Conservation (phyloP, 1,140 invertebrate genomes). For the Neomicropteryx cornuta region DNA sequence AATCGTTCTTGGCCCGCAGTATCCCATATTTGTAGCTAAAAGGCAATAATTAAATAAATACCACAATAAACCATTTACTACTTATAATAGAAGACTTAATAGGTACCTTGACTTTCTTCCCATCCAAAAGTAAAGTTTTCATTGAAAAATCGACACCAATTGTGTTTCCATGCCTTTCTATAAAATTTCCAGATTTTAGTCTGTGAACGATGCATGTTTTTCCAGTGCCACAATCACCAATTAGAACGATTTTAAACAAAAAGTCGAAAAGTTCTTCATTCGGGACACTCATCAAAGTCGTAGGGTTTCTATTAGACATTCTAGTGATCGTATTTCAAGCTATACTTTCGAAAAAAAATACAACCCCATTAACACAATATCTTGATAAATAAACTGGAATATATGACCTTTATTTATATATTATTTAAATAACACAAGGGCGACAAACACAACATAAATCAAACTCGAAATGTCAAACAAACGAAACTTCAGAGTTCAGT, state of each 20-base stretch:
- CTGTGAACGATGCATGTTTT: conserved; percentile 84
- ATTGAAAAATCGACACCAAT: conserved; percentile 96
- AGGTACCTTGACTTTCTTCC: conserved; percentile 83
- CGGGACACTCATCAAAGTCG: conserved; percentile 43
- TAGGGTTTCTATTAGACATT: conserved; percentile 41
- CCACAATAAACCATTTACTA: conserved; percentile 1
- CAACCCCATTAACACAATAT: too few species aligned
- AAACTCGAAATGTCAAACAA: too few species aligned
- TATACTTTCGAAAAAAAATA: too few species aligned
- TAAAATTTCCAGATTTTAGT: conserved; percentile 87
- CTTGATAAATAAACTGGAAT: too few species aligned
- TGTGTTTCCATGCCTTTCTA: conserved; percentile 86
- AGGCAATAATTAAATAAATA: conserved; percentile 15
- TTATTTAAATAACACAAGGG: too few species aligned
- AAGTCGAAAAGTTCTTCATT: conserved; percentile 71
- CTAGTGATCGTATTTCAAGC: too few species aligned
- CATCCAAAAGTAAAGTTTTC: conserved; percentile 88
- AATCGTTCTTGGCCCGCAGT: conserved; percentile 89
- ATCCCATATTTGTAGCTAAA: conserved; percentile 87
- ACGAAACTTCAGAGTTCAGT: too few species aligned
- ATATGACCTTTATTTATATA: too few species aligned
- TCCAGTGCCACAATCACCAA: conserved; percentile 74
- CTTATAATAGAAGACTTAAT: conserved; percentile 5
- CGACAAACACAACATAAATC: too few species aligned
- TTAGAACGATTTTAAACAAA: conserved; percentile 74